Conservation (phyloP, 2,797 vertebrate genomes). For the Rhynchonycteris naso region DNA sequence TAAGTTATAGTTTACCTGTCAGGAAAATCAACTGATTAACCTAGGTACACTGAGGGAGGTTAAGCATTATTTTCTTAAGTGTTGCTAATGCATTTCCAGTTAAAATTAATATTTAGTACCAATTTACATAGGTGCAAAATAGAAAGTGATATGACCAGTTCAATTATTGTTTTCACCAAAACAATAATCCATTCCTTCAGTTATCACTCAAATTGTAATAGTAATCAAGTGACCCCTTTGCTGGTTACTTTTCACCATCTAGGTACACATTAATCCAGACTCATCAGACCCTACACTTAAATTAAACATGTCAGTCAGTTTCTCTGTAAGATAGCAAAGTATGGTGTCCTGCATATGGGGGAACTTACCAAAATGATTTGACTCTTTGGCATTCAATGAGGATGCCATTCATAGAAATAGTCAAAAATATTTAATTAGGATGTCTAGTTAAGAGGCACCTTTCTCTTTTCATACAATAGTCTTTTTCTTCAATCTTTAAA, state of each 20-base stretch:
- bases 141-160: neutral
- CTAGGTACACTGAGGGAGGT: neutral
- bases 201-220: slow-evolving; percentile 1
- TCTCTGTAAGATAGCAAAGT: neutral
- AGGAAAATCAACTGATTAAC: neutral
- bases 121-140: neutral
- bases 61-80: neutral
- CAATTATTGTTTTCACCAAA: neutral
- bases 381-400: neutral
- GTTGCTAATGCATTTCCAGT: neutral
- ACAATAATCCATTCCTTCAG: neutral
- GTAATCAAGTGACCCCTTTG: neutral
- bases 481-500: neutral
- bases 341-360: neutral
- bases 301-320: neutral
- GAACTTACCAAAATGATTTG: neutral
- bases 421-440: neutral
- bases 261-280: neutral
- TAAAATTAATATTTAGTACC: slow-evolving; percentile 33
- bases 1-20: slow-evolving; percentile 36
- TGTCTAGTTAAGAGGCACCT: neutral
- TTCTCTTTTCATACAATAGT: neutral
- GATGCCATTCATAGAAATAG: neutral
- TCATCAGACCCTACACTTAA: neutral
- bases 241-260: neutral